phyloP scores from a whole-genome alignment of 2,113 vertebrate genomes.

The Amphiprion percula region DNA sequence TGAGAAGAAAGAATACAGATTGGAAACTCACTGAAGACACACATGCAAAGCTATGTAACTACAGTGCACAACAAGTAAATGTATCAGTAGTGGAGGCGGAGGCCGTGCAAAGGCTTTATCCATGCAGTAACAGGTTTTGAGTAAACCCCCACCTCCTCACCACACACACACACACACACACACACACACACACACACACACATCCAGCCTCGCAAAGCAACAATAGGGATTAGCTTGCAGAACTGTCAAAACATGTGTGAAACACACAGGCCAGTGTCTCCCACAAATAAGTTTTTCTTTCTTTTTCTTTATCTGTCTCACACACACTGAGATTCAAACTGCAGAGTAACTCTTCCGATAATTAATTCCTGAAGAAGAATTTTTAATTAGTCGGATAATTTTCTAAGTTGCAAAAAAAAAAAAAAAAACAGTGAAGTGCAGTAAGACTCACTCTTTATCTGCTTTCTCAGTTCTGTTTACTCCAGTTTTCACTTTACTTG shows the following conservation, averaged over 20 bases:
- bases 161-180: constrained; percentile 40
- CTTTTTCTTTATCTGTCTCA: background rate
- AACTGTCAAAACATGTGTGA: constrained; percentile 68
- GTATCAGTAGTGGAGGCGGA: background rate
- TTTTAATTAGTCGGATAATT: constrained; percentile 12
- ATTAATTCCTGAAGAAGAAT: background rate
- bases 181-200: constrained; percentile 31
- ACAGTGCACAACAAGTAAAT: background rate
- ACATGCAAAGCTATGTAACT: constrained; percentile 1
- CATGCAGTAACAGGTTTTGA: constrained; percentile 40
- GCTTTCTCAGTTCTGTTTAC: background rate
- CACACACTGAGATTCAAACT: constrained; percentile 6
- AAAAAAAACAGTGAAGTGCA: constrained; percentile 3
- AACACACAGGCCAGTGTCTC: constrained; percentile 47
- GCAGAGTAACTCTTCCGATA: background rate
- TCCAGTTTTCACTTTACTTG: background rate
- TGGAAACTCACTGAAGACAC: constrained; percentile 3
- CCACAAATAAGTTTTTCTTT: constrained; percentile 33
- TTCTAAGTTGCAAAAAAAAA: background rate
- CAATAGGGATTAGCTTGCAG: constrained; percentile 65
- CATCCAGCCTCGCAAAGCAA: constrained; percentile 29
- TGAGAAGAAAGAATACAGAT: background rate
- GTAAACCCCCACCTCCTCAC: background rate
- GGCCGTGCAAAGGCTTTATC: constrained; percentile 18
- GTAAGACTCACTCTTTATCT: background rate